Evolutionary conservation across 37 sponge, comb jelly and placozoan genomes (phyloP), one percentile per base, ranked within the genome.

Genomic region (Eunapius fragilis): DNA sequence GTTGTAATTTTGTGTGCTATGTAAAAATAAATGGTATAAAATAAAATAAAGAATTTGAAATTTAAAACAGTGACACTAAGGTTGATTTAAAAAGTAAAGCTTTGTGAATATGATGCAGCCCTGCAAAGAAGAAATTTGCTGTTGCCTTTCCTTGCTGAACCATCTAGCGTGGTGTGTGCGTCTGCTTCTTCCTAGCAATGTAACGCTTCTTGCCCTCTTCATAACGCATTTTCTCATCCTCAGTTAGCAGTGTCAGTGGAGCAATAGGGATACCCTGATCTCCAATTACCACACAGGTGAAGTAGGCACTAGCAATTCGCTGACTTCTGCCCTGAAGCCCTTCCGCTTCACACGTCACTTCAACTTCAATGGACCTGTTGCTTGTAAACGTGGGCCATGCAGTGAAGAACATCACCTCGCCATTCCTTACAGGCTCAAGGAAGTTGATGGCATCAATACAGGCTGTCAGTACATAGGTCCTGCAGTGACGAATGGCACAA

Each of bases 381-480:
- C 90, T 89, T 49, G 92, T 86, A 70, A 87, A 91, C 5, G 85
- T 67, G 17, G 94, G 71, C 27, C 96, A 37, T 3, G 91, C 97
- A 0, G 82, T 87, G 34, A 89, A 85, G 58, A 93, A 90, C 6
- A 96, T 88, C 48, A 94, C 49, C 74, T 96, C 90, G n/a, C 95
- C 94, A 83, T 88, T 86, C 17, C 37, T 70, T 27, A 94, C 67
- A 14, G 97, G 97, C 6, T 41, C 49, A 68, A 88, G 85, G 78
- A 96, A 96, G 72, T 96, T 76, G 45, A 96, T 96, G 30, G 89
- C 97, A 58, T 96, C 95, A 45, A 96, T 71, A 47, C 87, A 91
- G 19, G 93, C 95, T 23, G 97, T 96, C 30, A 96, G 95, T 4
- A 74, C 90, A 23, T 45, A 48, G 4, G 87, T 48, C 27, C 70